Conservation (phyloP, 2,888 invertebrate genomes). For the Colletes collaris region DNA sequence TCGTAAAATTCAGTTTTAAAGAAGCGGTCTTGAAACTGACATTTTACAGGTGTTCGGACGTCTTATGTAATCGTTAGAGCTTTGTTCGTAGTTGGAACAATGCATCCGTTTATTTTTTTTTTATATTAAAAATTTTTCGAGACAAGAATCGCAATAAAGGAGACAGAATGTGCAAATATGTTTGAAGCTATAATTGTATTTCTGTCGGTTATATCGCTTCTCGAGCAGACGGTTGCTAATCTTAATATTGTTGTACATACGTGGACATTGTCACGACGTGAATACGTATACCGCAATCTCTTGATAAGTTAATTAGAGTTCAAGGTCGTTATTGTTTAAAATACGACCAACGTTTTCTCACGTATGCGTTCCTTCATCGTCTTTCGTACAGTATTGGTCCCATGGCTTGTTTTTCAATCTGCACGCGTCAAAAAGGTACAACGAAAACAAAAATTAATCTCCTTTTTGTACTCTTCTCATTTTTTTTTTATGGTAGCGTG, state of each 20-base stretch:
- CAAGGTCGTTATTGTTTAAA: slow-evolving; percentile 10
- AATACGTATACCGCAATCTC: slow-evolving; percentile 39
- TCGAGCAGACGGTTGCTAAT: slow-evolving; percentile 39
- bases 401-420: not conserved
- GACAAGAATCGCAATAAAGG: slow-evolving; percentile 1
- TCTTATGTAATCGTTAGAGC: not conserved
- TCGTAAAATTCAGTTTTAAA: slow-evolving; percentile 72
- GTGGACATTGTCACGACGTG: slow-evolving; percentile 58
- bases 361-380: not conserved
- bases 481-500: not conserved
- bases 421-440: not conserved
- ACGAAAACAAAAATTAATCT: not conserved
- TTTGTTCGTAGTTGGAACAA: not conserved
- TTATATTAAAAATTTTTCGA: not conserved
- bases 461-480: too few species aligned
- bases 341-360: not conserved
- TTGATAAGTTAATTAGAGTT: slow-evolving; percentile 9
- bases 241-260: slow-evolving; percentile 39
- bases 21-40: slow-evolving; percentile 74
- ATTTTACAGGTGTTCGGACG: slow-evolving; percentile 47
- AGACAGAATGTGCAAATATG: slow-evolving; percentile 36
- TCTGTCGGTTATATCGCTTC: slow-evolving; percentile 51
- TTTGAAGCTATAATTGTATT: slow-evolving; percentile 52
- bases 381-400: not conserved
- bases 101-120: too few species aligned